Conservation (phyloP, 2,113 vertebrate species). For the Microcebus murinus region DNA sequence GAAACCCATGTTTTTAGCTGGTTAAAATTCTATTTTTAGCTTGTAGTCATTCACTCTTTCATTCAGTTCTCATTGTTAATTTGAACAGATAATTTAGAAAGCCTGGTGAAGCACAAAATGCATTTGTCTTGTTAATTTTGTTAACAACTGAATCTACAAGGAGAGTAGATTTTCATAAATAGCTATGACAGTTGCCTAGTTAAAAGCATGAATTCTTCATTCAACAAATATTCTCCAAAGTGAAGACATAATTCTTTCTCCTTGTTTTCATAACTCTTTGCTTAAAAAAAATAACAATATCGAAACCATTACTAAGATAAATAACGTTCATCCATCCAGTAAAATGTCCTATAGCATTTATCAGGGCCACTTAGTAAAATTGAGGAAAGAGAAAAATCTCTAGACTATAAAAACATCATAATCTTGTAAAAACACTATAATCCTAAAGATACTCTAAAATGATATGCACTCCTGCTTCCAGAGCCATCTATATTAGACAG, state of each 20-base stretch:
- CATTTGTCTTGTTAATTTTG: conserved; percentile 74
- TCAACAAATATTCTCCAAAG: conserved; percentile 33
- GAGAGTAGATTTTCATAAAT: conserved; percentile 61
- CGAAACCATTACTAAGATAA: not conserved
- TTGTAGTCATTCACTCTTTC: conserved; percentile 29
- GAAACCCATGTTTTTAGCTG: not conserved
- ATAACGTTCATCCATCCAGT: not conserved
- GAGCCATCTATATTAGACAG: not conserved
- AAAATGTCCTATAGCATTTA: not conserved
- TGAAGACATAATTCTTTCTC: not conserved
- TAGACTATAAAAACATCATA: not conserved
- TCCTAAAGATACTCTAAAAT: not conserved
- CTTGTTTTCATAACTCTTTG: not conserved
- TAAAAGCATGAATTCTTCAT: conserved; percentile 63
- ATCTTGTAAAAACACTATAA: not conserved
- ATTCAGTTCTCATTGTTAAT: conserved; percentile 56
- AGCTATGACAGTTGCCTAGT: conserved; percentile 40
- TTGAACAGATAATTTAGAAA: conserved; percentile 66
- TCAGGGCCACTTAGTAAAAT: not conserved
- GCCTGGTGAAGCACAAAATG: conserved; percentile 53
- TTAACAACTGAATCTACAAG: conserved; percentile 64
- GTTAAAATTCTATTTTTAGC: conserved; percentile 52
- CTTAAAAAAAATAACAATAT: not conserved
- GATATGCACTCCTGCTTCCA: not conserved
- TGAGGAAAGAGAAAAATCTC: not conserved